phyloP scores from a whole-genome alignment of 2,888 invertebrate species.

The Acrocyrtus sp. region DNA sequence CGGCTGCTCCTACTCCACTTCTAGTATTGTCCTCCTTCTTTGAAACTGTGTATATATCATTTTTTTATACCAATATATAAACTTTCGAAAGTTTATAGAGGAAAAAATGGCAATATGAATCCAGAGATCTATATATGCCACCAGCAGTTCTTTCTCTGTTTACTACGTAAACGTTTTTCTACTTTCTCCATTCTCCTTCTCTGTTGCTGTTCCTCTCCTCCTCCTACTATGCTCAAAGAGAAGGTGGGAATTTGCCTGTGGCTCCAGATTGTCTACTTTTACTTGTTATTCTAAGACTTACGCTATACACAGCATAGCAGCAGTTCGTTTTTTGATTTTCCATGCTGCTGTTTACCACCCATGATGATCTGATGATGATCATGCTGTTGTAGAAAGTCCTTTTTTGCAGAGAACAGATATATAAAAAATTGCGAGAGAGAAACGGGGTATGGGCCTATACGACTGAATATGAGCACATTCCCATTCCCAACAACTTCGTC shows the following conservation, averaged over 20 bases:
- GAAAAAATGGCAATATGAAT: too few species aligned
- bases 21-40: conserved; percentile 2
- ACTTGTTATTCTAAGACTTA: too few species aligned
- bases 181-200: not conserved
- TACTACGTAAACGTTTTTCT: not conserved
- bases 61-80: too few species aligned
- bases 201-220: conserved; percentile 25
- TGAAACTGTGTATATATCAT: not conserved
- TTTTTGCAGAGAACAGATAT: too few species aligned
- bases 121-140: too few species aligned
- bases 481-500: too few species aligned
- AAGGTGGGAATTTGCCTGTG: conserved; percentile 44
- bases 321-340: conserved; percentile 14
- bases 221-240: conserved; percentile 8
- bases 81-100: too few species aligned
- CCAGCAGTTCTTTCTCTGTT: not conserved
- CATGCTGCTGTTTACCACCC: conserved; percentile 19
- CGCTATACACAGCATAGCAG: conserved; percentile 19
- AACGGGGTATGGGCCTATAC: too few species aligned
- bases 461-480: too few species aligned
- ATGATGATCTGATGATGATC: conserved; percentile 24
- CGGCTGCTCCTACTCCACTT: conserved; percentile 5
- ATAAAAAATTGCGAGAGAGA: too few species aligned
- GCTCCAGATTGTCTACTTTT: conserved; percentile 42
- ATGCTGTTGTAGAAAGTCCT: too few species aligned